Percentiles rank a stretch among this genome's conserved stretches.
Conservation (phyloP, 1,140 invertebrate genomes). For the Heliothis subflexa region DNA sequence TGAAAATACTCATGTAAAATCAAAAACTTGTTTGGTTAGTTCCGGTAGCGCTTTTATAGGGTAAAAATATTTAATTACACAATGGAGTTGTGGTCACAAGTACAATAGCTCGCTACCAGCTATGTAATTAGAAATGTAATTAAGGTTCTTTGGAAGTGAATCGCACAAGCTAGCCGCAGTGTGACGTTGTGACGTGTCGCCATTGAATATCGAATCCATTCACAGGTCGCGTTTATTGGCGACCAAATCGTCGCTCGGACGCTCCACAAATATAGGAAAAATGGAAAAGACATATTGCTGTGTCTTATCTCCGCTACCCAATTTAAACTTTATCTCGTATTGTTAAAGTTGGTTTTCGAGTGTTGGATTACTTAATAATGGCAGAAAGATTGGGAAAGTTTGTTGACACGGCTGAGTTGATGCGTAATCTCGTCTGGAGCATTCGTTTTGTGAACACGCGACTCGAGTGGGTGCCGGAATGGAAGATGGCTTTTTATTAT, state of each 20-base stretch:
- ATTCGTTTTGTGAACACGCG: constrained; percentile 56
- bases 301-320: neutral
- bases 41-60: too few relatives aligned
- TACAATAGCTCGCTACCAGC: neutral
- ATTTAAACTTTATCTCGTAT: constrained; percentile 8
- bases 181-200: constrained; percentile 12
- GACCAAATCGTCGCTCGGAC: constrained; percentile 54
- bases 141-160: neutral
- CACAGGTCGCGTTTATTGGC: constrained; percentile 38
- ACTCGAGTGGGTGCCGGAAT: constrained; percentile 41
- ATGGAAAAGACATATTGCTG: constrained; percentile 56
- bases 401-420: constrained; percentile 57
- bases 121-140: constrained; percentile 28
- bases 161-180: constrained; percentile 2
- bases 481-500: constrained; percentile 47
- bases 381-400: constrained; percentile 63
- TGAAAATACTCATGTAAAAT: too few relatives aligned
- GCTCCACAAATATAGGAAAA: constrained; percentile 60
- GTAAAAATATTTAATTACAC: neutral
- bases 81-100: neutral
- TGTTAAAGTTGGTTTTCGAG: constrained; percentile 48
- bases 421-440: constrained; percentile 59
- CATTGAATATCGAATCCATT: constrained; percentile 28
- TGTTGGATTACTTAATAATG: constrained; percentile 55
- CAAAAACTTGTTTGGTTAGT: too few relatives aligned